Base-by-base conservation (phyloP, 2,113 vertebrate genomes). In the Phalacrocorax aristotelis region DNA sequence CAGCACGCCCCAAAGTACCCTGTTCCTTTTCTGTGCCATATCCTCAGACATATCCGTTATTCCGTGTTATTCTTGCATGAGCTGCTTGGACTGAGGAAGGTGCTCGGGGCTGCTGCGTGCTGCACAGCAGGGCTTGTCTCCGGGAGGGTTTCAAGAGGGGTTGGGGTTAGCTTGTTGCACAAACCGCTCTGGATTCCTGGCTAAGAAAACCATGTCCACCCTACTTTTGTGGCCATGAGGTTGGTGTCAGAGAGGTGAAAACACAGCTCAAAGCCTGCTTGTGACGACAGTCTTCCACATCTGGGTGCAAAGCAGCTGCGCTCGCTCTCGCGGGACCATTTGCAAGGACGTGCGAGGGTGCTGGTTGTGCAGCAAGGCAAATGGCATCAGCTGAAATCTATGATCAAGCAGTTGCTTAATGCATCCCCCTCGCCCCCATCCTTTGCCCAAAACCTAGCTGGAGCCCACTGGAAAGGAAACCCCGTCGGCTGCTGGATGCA, bases 81-180 rank as follows among this genome's bases (percentile, higher is more conserved):
- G 15, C 78, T 92, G 82, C 75, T 58, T 36, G 55, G 65, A 38
- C 13, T 2, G 6, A 51, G 70, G 52, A 62, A 6, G 5, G 21
- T 70, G 36, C 30, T 34, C 0, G 0, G 44, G 69, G 80, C 14
- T 0, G 2, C 30, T 19, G 38, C 0, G 12, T 65, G 68, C 54
- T 29, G 38, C n/a, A 13, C 1, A 5, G 62, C 17, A 5, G 68
- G 61, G 36, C 34, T 62, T 38, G 60, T 61, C 69, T 78, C 55
- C 2, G 3, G 30, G 3, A 26, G 29, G 10, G 5, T 44, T 82
- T 38, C 0, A 5, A 83, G 58, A 14, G 21, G 49, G 75, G 21
- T 52, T 57, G 36, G 60, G 25, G 13, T 60, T 27, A 54, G 22
- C 30, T 30, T 34, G 23, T 90, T 77, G 61, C 34, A 77, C 22